Base-by-base conservation (phyloP, 2,113 vertebrate species). In the Gnathonemus echidnorhynchus region DNA sequence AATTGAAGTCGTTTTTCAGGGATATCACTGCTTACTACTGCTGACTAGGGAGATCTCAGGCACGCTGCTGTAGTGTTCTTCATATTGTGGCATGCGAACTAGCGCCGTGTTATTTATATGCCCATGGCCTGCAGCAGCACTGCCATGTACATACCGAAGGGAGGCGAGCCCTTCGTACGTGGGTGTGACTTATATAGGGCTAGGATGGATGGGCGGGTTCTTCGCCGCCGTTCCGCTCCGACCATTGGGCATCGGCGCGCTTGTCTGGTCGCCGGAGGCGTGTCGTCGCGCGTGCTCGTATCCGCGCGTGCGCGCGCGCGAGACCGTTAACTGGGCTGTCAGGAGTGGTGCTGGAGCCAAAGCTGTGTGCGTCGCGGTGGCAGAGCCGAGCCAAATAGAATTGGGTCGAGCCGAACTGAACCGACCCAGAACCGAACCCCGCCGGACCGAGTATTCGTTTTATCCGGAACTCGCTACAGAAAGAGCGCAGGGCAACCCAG, bases 251-350 rank as follows among this genome's bases (percentile, higher is more conserved):
- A 19, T 15, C 3, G 21, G 10, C 49, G 86, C 0, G 19, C 89
- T 56, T 85, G 50, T 19, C 70, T 62, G 0, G 17, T 21, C 0
- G 52, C 62, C 62, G 31, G 52, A 27, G 52, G 46, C 46, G 19
- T 70, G 10, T 0, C 46, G 49, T 70, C 19, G 35, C 35, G 42
- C 24, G 31, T n/a, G 49, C 48, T 53, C 48, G 46, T 49, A 8
- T 31, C 50, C 48, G 92, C 95, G 95, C 95, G 93, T 93, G 95
- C 95, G 95, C 93, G 62, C 0, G 9, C 5, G 84, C n/a, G 5
- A 83, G 80, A 91, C 93, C 92, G 93, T 93, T 93, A 93, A 91
- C 80, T 85, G 52, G 49, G 74, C 95, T 95, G 95, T 96, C 95
- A 95, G 90, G 92, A 88, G 31, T 84, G n/a, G 90, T 58, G 83